Conservation (phyloP, 2,797 vertebrate genomes). For the Notolepis coatsorum region DNA sequence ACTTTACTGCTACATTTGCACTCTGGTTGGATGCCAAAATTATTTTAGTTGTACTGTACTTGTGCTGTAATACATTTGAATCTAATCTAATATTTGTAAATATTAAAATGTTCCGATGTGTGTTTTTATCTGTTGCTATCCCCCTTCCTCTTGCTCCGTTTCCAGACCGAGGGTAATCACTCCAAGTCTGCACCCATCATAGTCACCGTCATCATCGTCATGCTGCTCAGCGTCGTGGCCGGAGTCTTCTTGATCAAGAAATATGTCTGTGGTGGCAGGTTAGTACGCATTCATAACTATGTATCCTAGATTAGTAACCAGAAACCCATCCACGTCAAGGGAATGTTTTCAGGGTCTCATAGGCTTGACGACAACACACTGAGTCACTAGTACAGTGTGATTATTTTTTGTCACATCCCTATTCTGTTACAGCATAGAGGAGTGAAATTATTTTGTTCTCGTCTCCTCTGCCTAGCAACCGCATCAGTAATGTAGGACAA, state of each 20-base stretch:
- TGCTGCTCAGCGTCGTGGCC: conserved; percentile 80
- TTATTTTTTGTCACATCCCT: no score
- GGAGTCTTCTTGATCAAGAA: conserved; percentile 91
- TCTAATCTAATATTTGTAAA: not conserved
- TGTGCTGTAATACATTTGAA: no score
- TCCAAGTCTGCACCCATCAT: conserved; percentile 83
- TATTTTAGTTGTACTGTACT: no score
- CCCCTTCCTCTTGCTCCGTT: not conserved
- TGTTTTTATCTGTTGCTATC: not conserved
- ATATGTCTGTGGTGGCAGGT: conserved; percentile 95
- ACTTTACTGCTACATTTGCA: no score
- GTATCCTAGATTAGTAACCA: not conserved
- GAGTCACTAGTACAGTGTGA: no score
- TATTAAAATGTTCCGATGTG: not conserved
- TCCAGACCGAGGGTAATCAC: conserved; percentile 59
- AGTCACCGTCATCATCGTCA: conserved; percentile 81
- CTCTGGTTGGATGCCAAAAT: no score
- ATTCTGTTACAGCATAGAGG: no score
- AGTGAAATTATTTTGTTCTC: no score
- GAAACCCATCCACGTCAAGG: not conserved
- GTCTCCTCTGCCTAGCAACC: no score
- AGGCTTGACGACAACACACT: no score
- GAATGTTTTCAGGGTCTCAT: not conserved
- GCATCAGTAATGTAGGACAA: no score
- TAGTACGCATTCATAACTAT: conserved; percentile 43